Base-by-base conservation (phyloP, 2,888 invertebrate genomes). In the Suillia variegata region DNA sequence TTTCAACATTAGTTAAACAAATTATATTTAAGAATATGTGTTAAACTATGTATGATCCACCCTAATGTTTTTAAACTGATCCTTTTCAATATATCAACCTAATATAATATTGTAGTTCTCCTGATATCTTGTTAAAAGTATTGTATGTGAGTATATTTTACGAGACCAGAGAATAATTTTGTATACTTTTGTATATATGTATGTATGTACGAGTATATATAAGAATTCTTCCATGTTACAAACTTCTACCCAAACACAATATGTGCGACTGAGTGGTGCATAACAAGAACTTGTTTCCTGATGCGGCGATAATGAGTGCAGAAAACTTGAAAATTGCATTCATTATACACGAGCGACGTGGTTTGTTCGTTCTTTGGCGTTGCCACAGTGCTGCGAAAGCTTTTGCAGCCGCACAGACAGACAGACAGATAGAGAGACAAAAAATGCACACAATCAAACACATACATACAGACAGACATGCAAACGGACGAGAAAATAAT, bases 301-400 rank as follows among this genome's bases (percentile, higher is more conserved):
- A 45, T 70, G 66, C 62, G 66, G 69, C 70, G 71, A 70, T 72
- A 72, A 72, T 72, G 72, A 72, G 72, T 66, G 70, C 70, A 68
- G 67, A 70, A 66, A 70, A 71, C 68, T 69, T 68, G 69, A 71
- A 77, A 77, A 76, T 77, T 74, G 77, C 78, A 76, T 78, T 79
- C 77, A 79, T 79, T 79, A 79, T 71, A 65, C 63, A 64, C 59
- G 59, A 65, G 60, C 63, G 61, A 63, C n/a, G n/a, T n/a, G n/a
- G n/a, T n/a, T n/a, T n/a, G n/a, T n/a, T n/a, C n/a, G n/a, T 58
- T 42, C 21, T n/a, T 6, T 52, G 38, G 2, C 13, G 34, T 38
- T 26, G 18, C 45, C 45, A 45, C 45, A 45, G 18, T 45, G 45
- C 18, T 18, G 31, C n/a, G 17, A 18, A 50, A 17, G 31, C 50